phyloP scores from a whole-genome alignment of 2,888 invertebrate species.

The Morpho achilles region DNA sequence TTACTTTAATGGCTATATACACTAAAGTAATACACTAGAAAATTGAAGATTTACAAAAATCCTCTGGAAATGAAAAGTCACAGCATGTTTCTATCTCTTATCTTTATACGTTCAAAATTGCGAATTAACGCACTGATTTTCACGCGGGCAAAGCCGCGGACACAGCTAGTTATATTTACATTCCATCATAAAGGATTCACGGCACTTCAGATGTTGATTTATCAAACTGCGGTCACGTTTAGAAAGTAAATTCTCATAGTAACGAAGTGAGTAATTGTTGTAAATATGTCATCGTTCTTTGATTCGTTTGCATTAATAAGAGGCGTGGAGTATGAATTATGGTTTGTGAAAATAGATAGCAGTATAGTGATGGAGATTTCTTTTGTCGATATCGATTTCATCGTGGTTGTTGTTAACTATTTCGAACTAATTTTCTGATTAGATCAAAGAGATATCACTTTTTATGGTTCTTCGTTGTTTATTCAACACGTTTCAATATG shows the following conservation, averaged over 20 bases:
- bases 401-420: too few relatives aligned
- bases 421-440: too few relatives aligned
- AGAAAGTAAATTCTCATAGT: constrained; percentile 30
- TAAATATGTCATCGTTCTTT: constrained; percentile 63
- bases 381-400: too few relatives aligned
- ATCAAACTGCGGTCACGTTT: constrained; percentile 5
- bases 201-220: neutral
- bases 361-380: constrained; percentile 4
- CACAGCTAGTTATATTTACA: too few relatives aligned
- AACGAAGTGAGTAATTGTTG: constrained; percentile 46
- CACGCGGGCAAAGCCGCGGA: too few relatives aligned
- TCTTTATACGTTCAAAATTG: too few relatives aligned
- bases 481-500: too few relatives aligned
- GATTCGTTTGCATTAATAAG: constrained; percentile 55
- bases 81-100: too few relatives aligned
- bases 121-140: too few relatives aligned
- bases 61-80: neutral
- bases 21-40: neutral
- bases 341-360: constrained; percentile 40
- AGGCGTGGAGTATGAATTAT: constrained; percentile 44
- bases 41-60: neutral
- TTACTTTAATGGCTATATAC: neutral
- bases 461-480: too few relatives aligned
- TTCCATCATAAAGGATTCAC: neutral
- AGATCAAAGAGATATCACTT: too few relatives aligned